phyloP scores from a whole-genome alignment of 2,888 invertebrate species.

The Frankliniella intonsa region DNA sequence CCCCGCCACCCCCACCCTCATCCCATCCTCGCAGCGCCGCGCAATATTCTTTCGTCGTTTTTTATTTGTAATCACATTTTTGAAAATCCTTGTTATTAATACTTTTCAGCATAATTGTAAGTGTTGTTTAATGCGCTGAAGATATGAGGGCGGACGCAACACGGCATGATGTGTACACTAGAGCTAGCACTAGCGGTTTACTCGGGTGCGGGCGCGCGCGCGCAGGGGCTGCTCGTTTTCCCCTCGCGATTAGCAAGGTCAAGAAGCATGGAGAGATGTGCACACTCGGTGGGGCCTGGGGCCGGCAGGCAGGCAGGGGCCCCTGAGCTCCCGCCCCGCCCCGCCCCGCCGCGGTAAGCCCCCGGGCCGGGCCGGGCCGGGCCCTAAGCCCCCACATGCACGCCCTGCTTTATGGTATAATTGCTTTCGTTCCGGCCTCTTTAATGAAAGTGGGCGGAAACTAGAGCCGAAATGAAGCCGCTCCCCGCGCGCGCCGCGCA shows the following conservation, averaged over 20 bases:
- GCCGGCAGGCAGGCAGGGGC: no score
- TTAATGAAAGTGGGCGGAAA: slow-evolving; percentile 25
- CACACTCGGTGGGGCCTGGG: background rate
- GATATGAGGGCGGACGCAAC: no score
- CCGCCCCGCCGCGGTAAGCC: no score
- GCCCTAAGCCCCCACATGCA: background rate
- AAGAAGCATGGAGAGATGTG: background rate
- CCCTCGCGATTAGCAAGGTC: no score
- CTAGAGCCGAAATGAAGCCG: slow-evolving; percentile 24
- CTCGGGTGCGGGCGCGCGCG: no score
- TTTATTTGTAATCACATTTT: background rate
- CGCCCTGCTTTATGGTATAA: slow-evolving; percentile 17
- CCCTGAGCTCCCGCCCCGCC: no score
- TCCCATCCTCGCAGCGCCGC: no score
- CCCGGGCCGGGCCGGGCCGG: background rate
- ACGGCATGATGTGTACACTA: no score
- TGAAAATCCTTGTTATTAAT: background rate
- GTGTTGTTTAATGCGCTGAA: background rate
- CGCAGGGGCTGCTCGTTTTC: no score
- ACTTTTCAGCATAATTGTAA: background rate
- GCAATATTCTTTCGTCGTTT: background rate
- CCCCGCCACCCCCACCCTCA: no score
- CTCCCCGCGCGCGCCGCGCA: background rate
- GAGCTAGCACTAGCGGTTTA: no score
- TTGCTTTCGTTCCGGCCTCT: slow-evolving; percentile 24